Evolutionary conservation across 2,113 vertebrate species (phyloP), one percentile per base, ranked within the genome.

Genomic region (Steatornis caripensis): DNA sequence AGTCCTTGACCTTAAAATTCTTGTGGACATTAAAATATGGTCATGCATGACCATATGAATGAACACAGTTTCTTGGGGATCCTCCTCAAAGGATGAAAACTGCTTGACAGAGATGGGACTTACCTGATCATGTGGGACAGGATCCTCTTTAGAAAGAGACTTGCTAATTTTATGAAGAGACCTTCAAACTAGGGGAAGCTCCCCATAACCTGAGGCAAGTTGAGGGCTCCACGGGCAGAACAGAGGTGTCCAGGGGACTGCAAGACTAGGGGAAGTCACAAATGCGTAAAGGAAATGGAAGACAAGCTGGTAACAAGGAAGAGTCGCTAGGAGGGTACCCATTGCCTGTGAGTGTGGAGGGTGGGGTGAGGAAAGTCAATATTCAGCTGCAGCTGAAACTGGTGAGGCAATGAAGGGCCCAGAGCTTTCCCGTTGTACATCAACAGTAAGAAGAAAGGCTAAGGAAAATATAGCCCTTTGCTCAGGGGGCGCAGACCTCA

Each of bases 241-340:
- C 10, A 45, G 36, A 49, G 24, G 5, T 60, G 39, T 60, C 45
- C 11, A 11, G n/a, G 16, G 9, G 19, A 65, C 15, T 53, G 13
- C 21, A 70, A 53, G 27, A 24, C 30, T 32, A 4, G 6, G 3
- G 4, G 5, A 9, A 61, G 53, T 14, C 0, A 1, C 17, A 55
- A 27, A 49, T 45, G 20, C 4, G 1, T 49, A 23, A 66, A 49
- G 16, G 8, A 57, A 58, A 37, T 48, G 19, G 19, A 58, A 76
- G 45, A 65, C n/a, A 66, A 65, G 9, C n/a, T 87, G 64, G 15
- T 54, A 77, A 60, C 11, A 48, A 37, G 36, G 39, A 81, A 41
- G 11, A 71, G n/a, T 5, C 11, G 37, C 29, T 14, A 41, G 45
- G 24, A 58, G 14, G 22, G 10, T 70, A n/a, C 5, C 5, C 17